Conservation (phyloP, 1,140 invertebrate species). For the Apis florea region DNA sequence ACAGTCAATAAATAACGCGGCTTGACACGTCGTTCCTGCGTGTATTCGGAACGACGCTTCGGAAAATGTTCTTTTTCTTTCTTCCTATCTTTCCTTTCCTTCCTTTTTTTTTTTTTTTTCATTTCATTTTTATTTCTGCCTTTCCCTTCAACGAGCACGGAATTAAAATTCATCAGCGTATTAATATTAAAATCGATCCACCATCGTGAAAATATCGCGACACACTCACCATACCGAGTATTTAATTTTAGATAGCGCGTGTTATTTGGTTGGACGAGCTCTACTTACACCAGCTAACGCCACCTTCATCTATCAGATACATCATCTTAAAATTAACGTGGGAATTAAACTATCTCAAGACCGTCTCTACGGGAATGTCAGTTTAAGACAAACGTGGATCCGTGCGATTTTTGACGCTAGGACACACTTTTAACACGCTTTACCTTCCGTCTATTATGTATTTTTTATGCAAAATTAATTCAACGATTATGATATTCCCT, state of each 20-base stretch:
- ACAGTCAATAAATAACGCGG: constrained; percentile 62
- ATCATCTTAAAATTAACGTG: constrained; percentile 30
- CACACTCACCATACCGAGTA: not conserved
- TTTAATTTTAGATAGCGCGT: constrained; percentile 33
- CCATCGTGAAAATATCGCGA: constrained; percentile 13
- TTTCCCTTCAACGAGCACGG: not conserved
- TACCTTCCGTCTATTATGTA: too few relatives aligned
- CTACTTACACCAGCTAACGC: constrained; percentile 31
- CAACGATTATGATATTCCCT: not conserved
- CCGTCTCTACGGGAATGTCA: constrained; percentile 48
- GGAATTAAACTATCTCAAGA: constrained; percentile 35
- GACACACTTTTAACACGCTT: not conserved
- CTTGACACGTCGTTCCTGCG: not conserved
- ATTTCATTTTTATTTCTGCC: not conserved
- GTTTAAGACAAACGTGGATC: constrained; percentile 7
- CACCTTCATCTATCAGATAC: constrained; percentile 12
- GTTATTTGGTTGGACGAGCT: constrained; percentile 51
- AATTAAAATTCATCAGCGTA: not conserved
- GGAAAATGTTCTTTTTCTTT: not conserved
- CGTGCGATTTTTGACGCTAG: not conserved
- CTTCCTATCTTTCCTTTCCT: not conserved
- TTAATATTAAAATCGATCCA: not conserved
- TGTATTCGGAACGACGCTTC: constrained; percentile 2
- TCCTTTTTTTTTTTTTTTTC: not conserved
- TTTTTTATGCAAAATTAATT: not conserved